Base-by-base conservation (phyloP, 2,113 vertebrate genomes). In the Pitta sordida region DNA sequence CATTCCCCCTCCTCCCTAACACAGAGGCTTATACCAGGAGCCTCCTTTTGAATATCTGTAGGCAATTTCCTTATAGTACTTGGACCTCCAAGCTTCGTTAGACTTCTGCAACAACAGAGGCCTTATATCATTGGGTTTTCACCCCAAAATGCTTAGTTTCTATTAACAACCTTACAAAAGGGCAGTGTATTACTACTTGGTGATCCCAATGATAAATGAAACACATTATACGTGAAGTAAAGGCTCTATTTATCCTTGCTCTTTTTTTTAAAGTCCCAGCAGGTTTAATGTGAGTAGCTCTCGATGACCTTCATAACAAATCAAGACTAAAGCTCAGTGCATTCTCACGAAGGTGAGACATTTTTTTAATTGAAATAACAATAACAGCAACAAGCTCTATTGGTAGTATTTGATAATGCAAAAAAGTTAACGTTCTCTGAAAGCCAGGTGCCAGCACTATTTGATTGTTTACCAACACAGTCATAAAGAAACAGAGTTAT, bases 391-490 rank as follows among this genome's bases (percentile, higher is more conserved):
- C 1, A 24, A 74, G 17, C 53, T 71, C 29, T 80, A 86, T 95
- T 94, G 94, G 77, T 70, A 60, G 64, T 78, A 67, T 94, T 86
- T 91, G 94, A 94, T 94, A 95, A 95, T 86, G 93, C 76, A 92
- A 65, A 87, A 97, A 95, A 64, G 24, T 92, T 94, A 96, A 96
- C 92, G 58, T 41, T 95, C 68, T 76, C 88, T 95, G 87, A 94
- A 95, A 96, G 91, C 94, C 90, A 95, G 90, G 85, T 88, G 77
- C 92, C 91, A 89, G 88, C 68, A 84, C 49, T 85, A 53, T 88
- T 89, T 96, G 96, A 96, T 97, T 98, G 96, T 98, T 98, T 98
- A 98, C 97, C 93, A 98, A 97, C 94, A 95, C 94, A 69, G 36
- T 96, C 97, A 92, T 95, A 96, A 95, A 97, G 96, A 97, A 97